A percentile compares a stretch with the other conserved stretches of the same genome.
Conservation (phyloP, 1,140 invertebrate species). For the Sitobion miscanthi region DNA sequence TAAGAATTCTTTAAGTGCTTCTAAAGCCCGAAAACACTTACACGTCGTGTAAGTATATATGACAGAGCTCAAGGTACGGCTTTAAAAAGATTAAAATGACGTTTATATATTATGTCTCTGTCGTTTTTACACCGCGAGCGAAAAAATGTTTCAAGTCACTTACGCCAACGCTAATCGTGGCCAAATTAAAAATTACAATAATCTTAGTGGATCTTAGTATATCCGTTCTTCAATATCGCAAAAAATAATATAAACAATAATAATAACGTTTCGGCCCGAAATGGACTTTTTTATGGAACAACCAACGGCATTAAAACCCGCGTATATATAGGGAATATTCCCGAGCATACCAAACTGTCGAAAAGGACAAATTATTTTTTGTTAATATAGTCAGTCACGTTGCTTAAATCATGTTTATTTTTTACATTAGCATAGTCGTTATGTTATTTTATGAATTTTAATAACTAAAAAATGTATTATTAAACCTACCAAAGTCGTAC, state of each 20-base stretch:
- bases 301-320: not conserved
- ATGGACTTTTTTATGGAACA: not conserved
- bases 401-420: not conserved
- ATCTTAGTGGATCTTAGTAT: not conserved
- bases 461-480: not conserved
- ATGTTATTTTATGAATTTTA: not conserved
- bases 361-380: no score
- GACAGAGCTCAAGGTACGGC: not conserved
- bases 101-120: not conserved
- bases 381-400: not conserved
- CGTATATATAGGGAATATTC: not conserved
- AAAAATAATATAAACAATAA: not conserved
- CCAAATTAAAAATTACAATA: not conserved
- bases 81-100: not conserved
- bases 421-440: not conserved
- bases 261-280: not conserved
- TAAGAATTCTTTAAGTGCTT: conserved; percentile 2
- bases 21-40: not conserved
- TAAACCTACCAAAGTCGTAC: no score
- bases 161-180: not conserved
- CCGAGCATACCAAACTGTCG: not conserved
- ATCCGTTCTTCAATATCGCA: not conserved
- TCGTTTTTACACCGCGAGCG: not conserved
- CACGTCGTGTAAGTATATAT: not conserved
- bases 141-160: not conserved